phyloP scores from a whole-genome alignment of 2,797 vertebrate species.

The Xenentodon cancila region DNA sequence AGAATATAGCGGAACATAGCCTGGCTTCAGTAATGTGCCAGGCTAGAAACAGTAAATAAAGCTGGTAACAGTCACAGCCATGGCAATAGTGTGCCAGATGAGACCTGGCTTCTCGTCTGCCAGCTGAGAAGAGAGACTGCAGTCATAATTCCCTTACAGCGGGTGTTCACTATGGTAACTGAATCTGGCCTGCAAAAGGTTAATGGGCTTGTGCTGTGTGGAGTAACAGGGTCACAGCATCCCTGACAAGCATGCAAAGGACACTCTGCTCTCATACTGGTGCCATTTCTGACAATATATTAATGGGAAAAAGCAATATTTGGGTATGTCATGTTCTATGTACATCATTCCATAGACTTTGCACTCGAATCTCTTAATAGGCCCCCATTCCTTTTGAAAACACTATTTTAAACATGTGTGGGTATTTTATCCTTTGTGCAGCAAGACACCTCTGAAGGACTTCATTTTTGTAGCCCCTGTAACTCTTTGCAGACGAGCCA shows the following conservation, averaged over 20 bases:
- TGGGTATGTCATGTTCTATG: constrained; percentile 66
- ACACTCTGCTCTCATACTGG: constrained; percentile 62
- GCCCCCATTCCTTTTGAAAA: constrained; percentile 46
- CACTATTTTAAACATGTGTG: constrained; percentile 47
- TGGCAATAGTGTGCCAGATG: constrained; percentile 66
- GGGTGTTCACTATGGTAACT: constrained; percentile 81
- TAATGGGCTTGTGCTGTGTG: constrained; percentile 82
- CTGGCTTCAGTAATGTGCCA: constrained; percentile 70
- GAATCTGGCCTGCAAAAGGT: constrained; percentile 76
- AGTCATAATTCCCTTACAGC: constrained; percentile 78
- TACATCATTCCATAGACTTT: constrained; percentile 59
- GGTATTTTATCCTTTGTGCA: constrained; percentile 26
- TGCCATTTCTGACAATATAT: constrained; percentile 74
- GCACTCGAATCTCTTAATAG: constrained; percentile 52
- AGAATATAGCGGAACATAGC: constrained; percentile 66
- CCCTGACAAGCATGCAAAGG: constrained; percentile 79
- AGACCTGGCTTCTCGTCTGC: constrained; percentile 66
- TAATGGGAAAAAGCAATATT: constrained; percentile 75
- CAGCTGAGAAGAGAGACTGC: constrained; percentile 69
- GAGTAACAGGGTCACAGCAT: constrained; percentile 76
- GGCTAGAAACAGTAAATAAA: constrained; percentile 64
- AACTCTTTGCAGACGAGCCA: constrained; percentile 33
- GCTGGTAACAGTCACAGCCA: constrained; percentile 63
- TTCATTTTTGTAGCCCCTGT: constrained; percentile 33
- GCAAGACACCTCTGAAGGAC: constrained; percentile 22